A percentile compares a stretch with the other conserved stretches of the same genome.
Evolutionary conservation across 2,888 invertebrate genomes (phyloP).

Genomic region (Mimas tiliae): DNA sequence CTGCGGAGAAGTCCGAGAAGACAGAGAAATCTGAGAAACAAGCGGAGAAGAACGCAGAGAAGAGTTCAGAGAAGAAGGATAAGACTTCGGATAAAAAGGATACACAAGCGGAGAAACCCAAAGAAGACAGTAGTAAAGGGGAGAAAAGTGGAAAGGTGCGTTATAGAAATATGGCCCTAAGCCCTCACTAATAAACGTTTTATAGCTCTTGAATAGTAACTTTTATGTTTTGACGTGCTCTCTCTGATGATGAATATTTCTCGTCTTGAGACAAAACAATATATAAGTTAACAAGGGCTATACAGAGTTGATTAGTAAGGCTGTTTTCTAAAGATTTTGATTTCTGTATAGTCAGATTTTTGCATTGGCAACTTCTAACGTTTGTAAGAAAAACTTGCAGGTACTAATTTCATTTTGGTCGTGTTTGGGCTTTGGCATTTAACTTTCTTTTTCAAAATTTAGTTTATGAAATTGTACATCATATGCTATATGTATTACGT

Average conservation of each 20-base stretch:
- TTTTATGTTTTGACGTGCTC: neutral
- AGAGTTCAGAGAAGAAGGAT: constrained; percentile 32
- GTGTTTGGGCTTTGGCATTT: constrained; percentile 7
- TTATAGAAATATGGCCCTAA: neutral
- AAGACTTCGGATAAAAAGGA: constrained; percentile 38
- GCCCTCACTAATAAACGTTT: neutral
- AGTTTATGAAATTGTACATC: neutral
- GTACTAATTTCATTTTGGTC: neutral
- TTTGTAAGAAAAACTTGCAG: neutral
- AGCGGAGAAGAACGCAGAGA: constrained; percentile 37
- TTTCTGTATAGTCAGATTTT: neutral
- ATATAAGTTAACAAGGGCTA: neutral
- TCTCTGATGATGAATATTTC: neutral
- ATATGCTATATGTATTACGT: too few species aligned
- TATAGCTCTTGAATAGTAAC: neutral
- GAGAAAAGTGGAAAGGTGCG: constrained; percentile 65
- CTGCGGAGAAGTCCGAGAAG: constrained; percentile 55
- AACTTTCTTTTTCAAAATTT: constrained; percentile 7
- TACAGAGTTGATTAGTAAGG: neutral
- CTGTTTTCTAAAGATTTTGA: neutral
- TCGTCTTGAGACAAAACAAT: neutral
- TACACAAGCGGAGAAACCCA: constrained; percentile 43
- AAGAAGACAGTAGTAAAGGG: constrained; percentile 50
- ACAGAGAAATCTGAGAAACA: constrained; percentile 36
- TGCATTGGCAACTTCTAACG: constrained; percentile 1